A percentile compares a stretch with the other conserved stretches of the same genome.
Conservation (phyloP, 2,888 invertebrate species). For the Microctonus brassicae region DNA sequence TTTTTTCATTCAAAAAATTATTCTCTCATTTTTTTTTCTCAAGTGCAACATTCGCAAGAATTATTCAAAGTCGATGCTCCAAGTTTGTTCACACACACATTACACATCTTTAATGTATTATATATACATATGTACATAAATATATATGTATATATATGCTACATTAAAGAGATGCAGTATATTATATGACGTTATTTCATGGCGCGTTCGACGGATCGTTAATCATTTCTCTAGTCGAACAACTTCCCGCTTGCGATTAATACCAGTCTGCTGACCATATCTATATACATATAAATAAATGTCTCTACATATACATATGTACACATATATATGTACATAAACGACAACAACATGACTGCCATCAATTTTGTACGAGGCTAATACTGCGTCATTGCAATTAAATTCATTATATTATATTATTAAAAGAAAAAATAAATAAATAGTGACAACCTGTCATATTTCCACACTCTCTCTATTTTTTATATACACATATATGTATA, state of each 20-base stretch:
- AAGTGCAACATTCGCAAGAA: background rate
- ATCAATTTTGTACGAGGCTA: background rate
- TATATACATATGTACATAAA: background rate
- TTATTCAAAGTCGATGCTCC: background rate
- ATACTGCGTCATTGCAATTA: conserved; percentile 19
- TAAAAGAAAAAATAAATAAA: conserved; percentile 1
- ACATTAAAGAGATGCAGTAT: conserved; percentile 11
- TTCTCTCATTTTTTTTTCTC: background rate
- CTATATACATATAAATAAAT: conserved; percentile 9
- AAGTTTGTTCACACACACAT: background rate
- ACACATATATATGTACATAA: background rate
- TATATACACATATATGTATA: background rate
- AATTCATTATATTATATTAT: conserved; percentile 7
- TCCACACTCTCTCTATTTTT: conserved; percentile 11
- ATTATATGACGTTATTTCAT: conserved; percentile 35
- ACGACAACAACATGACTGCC: conserved; percentile 10
- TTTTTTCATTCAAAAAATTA: background rate
- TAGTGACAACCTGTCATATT: background rate
- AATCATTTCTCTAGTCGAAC: conserved; percentile 46
- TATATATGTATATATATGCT: background rate
- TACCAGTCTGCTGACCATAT: conserved; percentile 45
- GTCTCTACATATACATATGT: conserved; percentile 19
- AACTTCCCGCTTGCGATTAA: conserved; percentile 52
- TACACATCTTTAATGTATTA: background rate
- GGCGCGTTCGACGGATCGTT: conserved; percentile 44